A percentile compares a stretch with the other conserved stretches of the same genome.
Evolutionary conservation across 2,888 invertebrate genomes (phyloP).

Genomic region (Unio pictorum): DNA sequence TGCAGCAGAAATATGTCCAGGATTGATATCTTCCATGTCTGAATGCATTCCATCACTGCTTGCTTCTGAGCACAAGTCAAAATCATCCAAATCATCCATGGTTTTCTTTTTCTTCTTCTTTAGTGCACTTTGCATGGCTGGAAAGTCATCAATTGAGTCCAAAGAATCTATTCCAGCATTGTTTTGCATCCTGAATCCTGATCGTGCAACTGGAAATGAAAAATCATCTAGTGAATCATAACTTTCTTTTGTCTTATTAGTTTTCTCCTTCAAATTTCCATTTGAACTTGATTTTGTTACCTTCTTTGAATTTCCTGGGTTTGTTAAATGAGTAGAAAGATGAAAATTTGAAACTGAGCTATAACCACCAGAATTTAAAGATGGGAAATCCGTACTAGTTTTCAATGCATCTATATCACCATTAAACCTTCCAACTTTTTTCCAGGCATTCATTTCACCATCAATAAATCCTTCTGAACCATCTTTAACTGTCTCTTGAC

Average conservation of each 20-base stretch:
- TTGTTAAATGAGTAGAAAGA: too few relatives aligned
- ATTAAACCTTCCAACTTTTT: slow-evolving; percentile 34
- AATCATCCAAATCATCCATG: slow-evolving; percentile 38
- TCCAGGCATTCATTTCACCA: slow-evolving; percentile 28
- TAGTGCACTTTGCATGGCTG: slow-evolving; percentile 13
- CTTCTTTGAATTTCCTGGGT: too few relatives aligned
- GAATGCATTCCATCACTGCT: slow-evolving; percentile 9
- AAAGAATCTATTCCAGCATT: slow-evolving; percentile 19
- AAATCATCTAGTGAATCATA: too few relatives aligned
- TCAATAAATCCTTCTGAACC: slow-evolving; percentile 8
- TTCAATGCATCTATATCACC: slow-evolving; percentile 25
- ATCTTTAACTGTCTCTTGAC: slow-evolving; percentile 13
- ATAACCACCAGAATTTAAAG: slow-evolving; percentile 4
- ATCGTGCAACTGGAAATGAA: too few relatives aligned
- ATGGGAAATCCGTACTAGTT: slow-evolving; percentile 5
- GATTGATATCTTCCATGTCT: slow-evolving; percentile 15
- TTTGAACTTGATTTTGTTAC: too few relatives aligned
- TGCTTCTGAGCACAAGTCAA: slow-evolving; percentile 12
- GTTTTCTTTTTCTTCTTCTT: slow-evolving; percentile 15
- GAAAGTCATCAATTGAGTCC: slow-evolving; percentile 40
- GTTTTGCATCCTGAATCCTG: not conserved
- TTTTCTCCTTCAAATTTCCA: too few relatives aligned
- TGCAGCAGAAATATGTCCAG: not conserved
- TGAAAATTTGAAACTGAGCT: not conserved
- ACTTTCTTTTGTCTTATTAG: too few relatives aligned